Conservation (phyloP, 2,888 invertebrate genomes). For the Lasius platythorax region DNA sequence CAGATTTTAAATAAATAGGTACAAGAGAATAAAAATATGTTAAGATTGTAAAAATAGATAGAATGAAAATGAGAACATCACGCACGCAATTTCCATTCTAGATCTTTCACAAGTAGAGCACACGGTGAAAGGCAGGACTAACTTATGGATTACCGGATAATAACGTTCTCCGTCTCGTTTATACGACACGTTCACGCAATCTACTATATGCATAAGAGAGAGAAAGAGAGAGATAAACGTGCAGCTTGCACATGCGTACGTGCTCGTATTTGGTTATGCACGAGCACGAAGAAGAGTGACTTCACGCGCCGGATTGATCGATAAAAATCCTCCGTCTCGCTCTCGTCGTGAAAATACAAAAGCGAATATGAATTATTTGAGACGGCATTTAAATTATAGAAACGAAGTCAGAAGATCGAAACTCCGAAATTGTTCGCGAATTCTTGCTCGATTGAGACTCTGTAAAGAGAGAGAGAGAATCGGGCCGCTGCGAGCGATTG, state of each 20-base stretch:
- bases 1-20: not conserved
- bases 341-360: not conserved
- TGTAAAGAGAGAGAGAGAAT: constrained; percentile 36
- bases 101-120: constrained; percentile 11
- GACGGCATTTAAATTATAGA: constrained; percentile 11
- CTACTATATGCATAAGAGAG: constrained; percentile 1
- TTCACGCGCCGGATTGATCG: not conserved
- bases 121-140: constrained; percentile 34
- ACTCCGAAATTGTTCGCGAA: not conserved
- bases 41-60: not conserved
- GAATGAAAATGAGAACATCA: not conserved
- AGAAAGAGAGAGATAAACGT: not conserved
- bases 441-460: not conserved
- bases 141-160: constrained; percentile 38
- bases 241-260: constrained; percentile 18
- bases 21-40: not conserved
- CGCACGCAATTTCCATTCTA: not conserved
- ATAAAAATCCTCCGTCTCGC: constrained; percentile 16
- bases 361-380: constrained; percentile 2
- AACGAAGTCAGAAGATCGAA: not conserved
- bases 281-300: not conserved
- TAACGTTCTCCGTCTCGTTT: constrained; percentile 20
- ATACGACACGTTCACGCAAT: constrained; percentile 31
- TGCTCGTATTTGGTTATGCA: not conserved
- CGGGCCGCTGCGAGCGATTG: constrained; percentile 21